Evolutionary conservation across 2,113 vertebrate species (phyloP).

Genomic region (Notechis scutatus): DNA sequence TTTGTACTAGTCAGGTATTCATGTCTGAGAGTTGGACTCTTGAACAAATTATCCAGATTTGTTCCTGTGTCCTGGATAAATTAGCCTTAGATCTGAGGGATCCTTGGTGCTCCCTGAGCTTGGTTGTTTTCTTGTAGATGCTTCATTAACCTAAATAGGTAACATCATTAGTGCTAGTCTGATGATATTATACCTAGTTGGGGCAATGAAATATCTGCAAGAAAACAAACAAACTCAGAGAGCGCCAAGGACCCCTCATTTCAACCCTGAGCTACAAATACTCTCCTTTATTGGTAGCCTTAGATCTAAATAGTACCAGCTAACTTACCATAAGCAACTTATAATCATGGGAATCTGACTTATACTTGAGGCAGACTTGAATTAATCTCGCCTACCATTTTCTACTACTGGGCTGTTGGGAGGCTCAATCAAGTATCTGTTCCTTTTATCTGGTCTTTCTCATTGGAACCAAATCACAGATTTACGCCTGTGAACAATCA

Average conservation of each 20-base stretch:
- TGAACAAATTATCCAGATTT: not conserved
- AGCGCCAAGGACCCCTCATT: no score
- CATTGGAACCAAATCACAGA: not conserved
- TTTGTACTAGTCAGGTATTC: not conserved
- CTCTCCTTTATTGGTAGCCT: not conserved
- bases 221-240: no score
- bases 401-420: not conserved
- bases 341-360: not conserved
- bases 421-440: not conserved
- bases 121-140: no score
- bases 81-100: not conserved
- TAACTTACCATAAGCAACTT: not conserved
- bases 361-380: not conserved
- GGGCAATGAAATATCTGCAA: no score
- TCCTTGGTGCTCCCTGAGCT: no score
- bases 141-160: no score
- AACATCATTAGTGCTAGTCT: no score
- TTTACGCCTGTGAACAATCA: not conserved
- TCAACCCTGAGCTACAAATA: no score
- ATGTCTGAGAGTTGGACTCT: not conserved
- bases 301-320: not conserved
- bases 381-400: not conserved
- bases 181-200: no score
- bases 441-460: not conserved
- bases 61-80: not conserved